Evolutionary conservation across 2,888 invertebrate species (phyloP), one percentile per base, ranked within the genome.

Genomic region (Labia minor): DNA sequence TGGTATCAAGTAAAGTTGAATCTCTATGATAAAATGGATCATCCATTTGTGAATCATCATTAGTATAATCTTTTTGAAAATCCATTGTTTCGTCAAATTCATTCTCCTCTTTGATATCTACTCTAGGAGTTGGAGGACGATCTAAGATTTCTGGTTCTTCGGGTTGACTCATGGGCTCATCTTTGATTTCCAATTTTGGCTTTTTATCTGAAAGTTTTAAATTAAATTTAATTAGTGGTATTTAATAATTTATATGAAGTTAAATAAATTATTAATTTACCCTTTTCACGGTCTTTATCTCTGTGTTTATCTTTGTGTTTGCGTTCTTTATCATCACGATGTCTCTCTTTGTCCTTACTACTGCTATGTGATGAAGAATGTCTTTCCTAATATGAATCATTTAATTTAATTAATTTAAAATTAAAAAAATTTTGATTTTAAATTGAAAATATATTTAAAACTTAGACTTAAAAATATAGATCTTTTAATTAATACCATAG

Each of bases 321-420:
- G 77, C 81, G 83, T 72, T 85, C 83, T 73, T 82, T 85, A 67
- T 84, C 84, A 74, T 83, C 76, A 16, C 73, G 73, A 71, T 77
- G 76, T 63, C 76, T 76, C 68, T 77, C 75, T 63, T 73, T 74
- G 37, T 72, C 72, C 68, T 79, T 79, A n/a, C 78, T 78, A 68
- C 76, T 77, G 69, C 74, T 73, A 72, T 70, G 74, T 3, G 49
- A 49, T 8, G 49, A 49, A 49, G 49, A 49, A 69, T 80, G 79
- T 69, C 78, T 78, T 61, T 80, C 78, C 71, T 74, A 49, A 14
- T 8, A 49, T 49, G 14, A 49, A 33, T 11, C 6, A 33, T 33
- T 33, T n/a, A n/a, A n/a, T n/a, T n/a, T n/a, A n/a, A n/a, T n/a
- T n/a, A n/a, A n/a, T n/a, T n/a, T n/a, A n/a, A n/a, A n/a, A n/a